Base-by-base conservation (phyloP, 2,888 invertebrate species). In the Malthinus flaveolus region DNA sequence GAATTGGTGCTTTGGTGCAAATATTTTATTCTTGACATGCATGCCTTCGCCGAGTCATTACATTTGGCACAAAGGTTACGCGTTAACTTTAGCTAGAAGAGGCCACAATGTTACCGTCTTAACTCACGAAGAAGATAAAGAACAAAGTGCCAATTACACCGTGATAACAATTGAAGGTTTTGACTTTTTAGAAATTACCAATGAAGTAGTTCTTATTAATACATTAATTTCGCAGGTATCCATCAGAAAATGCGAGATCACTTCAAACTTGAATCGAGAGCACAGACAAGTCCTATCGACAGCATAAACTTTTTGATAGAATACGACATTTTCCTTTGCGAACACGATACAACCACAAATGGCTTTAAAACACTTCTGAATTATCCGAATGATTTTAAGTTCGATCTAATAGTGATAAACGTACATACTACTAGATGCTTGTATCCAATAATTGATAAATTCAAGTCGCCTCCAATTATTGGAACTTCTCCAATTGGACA, bases 361-460 rank as follows among this genome's bases (percentile, higher is more conserved):
- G 60, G 53, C 6, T 36, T 67, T 1, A 47, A 60, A 36, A 55
- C 46, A 1, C 55, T 69, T 3, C 15, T 62, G 47, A 59, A 56
- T 32, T 69, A 68, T 42, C 67, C 69, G 0, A 46, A 62, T 35
- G 42, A 62, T 48, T 63, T 44, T 46, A 65, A 64, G 31, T 68
- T 69, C 46, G 68, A 68, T 52, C 46, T 69, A 46, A 66, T 69
- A 33, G 48, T 69, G 7, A 66, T 59, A 57, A 68, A 69, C 42
- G 10, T 61, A 1, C 48, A 53, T 8, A 39, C 50, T 1, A 65
- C 64, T 10, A 58, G 60, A 42, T 67, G 67, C 35, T 12, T 68
- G 7, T 68, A 65, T 47, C 65, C 66, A 1, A 32, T 69, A 32
- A 63, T 69, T 6, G 60, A 62, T 37, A 42, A 53, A 32, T 69